Evolutionary conservation across 2,888 invertebrate genomes (phyloP).

Genomic region (Pterobdella sp.): DNA sequence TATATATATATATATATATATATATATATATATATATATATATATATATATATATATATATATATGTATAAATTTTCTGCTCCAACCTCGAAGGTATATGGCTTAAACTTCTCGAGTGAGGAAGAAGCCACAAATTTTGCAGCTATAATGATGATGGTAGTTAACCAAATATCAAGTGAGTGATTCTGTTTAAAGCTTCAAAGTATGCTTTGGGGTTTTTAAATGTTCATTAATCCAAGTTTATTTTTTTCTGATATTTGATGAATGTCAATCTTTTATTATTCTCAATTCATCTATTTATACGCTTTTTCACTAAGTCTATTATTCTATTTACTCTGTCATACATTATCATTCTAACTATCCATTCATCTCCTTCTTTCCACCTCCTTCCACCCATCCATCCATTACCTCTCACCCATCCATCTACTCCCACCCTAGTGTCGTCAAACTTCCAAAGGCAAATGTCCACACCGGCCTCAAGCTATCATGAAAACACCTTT

Average conservation of each 20-base stretch:
- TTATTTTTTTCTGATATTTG: not conserved
- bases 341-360: not conserved
- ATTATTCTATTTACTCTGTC: too few species aligned
- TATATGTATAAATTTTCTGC: too few species aligned
- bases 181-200: not conserved
- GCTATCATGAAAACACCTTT: not conserved
- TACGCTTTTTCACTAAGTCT: too few species aligned
- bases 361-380: not conserved
- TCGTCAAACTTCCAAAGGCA: not conserved
- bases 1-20: too few species aligned
- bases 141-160: conserved; percentile 84
- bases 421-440: not conserved
- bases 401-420: not conserved
- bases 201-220: not conserved
- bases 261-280: too few species aligned
- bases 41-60: too few species aligned
- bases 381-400: not conserved
- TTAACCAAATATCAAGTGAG: conserved; percentile 62
- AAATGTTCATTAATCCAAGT: not conserved
- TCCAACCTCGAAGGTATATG: conserved; percentile 60
- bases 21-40: too few species aligned
- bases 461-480: not conserved
- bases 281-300: too few species aligned
- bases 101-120: conserved; percentile 90
- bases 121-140: conserved; percentile 95